Base-by-base conservation (phyloP, 2,888 invertebrate genomes). In the Microctonus aethiopoides region DNA sequence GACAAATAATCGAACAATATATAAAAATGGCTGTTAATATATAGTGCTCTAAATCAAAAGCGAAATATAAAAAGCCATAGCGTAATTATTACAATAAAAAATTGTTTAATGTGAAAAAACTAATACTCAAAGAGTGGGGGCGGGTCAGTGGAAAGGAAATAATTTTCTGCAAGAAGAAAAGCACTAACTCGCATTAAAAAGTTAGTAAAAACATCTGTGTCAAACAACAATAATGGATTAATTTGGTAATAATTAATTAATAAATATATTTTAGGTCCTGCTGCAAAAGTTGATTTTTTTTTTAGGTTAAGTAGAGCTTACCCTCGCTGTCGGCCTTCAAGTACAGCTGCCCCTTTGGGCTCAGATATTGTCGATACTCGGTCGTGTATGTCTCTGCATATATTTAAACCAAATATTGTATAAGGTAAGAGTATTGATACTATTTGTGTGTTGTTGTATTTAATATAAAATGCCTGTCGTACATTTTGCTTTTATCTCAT, bases 261-360 rank as follows among this genome's bases (percentile, higher is more conserved):
- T 59, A 59, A 34, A 16, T 34, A 32, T 22, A 32, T 57, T 13
- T 9, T 16, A 36, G 10, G 10, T 57, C 62, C 46, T 63, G 56
- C 64, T 64, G 59, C 64, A 59, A 51, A 59, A 20, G 32, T 20
- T 59, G 57, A 59, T 32, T 68, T 46, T 56, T 63, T 63, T 24
- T 60, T 59, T 32, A 57, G 57, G 57, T 57, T 84, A 82, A 82
- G 80, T 83, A 80, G 79, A 83, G 87, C 93, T 93, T 93, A 94
- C 94, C 94, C 89, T 92, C 92, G 89, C 90, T 91, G 89, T 94
- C 94, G 87, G 92, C 91, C 90, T 93, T 93, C 89, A 94, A 91
- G 91, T 94, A 94, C 87, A 91, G 91, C 90, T 92, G 92, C 88
- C 93, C 93, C 90, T 91, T 89, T 84, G 92, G 91, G 89, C 92